Percentiles rank a stretch among this genome's conserved stretches.
Conservation (phyloP, 2,113 vertebrate species). For the Sterrhoptilus dennistouni region DNA sequence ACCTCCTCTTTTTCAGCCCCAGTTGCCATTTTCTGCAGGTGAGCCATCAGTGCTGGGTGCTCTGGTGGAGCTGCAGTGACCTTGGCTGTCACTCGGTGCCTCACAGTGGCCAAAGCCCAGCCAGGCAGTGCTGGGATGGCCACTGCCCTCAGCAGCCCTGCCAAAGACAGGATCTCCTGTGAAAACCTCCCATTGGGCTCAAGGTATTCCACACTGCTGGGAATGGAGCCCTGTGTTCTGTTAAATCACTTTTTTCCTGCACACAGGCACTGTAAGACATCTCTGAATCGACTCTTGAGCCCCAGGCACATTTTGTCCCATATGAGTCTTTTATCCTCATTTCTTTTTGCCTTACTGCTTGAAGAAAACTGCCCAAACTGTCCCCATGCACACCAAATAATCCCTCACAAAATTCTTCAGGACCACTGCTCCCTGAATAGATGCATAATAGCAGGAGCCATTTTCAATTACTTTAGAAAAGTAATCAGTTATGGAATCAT, state of each 20-base stretch:
- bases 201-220: fast-evolving
- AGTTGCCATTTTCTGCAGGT: fast-evolving
- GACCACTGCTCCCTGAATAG: neutral
- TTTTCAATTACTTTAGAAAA: neutral
- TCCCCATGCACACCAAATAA: fast-evolving
- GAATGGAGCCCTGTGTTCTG: neutral
- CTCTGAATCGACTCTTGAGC: neutral
- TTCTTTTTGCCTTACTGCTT: neutral
- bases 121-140: fast-evolving
- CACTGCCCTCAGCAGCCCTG: neutral
- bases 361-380: neutral
- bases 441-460: neutral
- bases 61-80: neutral
- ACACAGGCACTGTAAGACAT: fast-evolving
- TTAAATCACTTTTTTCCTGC: neutral
- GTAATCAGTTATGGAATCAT: neutral
- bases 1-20: neutral
- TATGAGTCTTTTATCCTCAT: neutral
- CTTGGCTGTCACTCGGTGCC: fast-evolving
- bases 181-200: fast-evolving
- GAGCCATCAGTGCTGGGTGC: fast-evolving
- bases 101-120: fast-evolving
- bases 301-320: neutral
- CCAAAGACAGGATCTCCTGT: neutral
- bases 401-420: neutral